Conservation (phyloP, 2,888 invertebrate genomes). For the Napeogenes sylphis region DNA sequence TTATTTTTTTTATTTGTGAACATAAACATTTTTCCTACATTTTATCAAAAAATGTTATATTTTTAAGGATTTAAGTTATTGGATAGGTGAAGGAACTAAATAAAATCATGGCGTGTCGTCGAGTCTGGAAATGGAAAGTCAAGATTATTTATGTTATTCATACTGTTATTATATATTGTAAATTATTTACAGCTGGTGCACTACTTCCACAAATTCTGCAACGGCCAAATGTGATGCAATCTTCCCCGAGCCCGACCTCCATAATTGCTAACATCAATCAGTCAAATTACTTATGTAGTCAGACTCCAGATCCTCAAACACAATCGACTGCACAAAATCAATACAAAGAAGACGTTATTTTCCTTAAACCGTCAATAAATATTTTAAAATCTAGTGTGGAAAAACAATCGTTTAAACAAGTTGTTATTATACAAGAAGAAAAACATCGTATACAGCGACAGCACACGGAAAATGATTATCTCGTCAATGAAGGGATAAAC, state of each 20-base stretch:
- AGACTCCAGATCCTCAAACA: constrained; percentile 42
- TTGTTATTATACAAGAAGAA: constrained; percentile 51
- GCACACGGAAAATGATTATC: constrained; percentile 34
- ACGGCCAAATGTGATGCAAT: constrained; percentile 58
- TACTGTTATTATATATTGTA: background rate
- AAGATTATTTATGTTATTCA: background rate
- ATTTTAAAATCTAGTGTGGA: constrained; percentile 26
- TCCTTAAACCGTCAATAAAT: constrained; percentile 46
- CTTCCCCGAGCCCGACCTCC: constrained; percentile 71
- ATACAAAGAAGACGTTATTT: constrained; percentile 34
- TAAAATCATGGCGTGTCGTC: too few relatives aligned
- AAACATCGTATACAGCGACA: constrained; percentile 17
- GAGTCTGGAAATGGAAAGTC: too few relatives aligned
- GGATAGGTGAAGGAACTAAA: too few relatives aligned
- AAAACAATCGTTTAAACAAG: constrained; percentile 51
- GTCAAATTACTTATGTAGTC: constrained; percentile 67
- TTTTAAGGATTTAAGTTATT: too few relatives aligned
- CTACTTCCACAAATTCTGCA: constrained; percentile 53
- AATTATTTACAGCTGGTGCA: constrained; percentile 40
- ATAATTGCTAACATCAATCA: constrained; percentile 71
- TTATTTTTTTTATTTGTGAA: too few relatives aligned
- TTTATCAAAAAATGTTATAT: too few relatives aligned
- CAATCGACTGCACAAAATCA: constrained; percentile 27
- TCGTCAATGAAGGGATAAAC: constrained; percentile 37
- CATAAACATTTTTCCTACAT: too few relatives aligned